phyloP scores from a whole-genome alignment of 2,113 vertebrate genomes.

The Microcebus tavaratra region DNA sequence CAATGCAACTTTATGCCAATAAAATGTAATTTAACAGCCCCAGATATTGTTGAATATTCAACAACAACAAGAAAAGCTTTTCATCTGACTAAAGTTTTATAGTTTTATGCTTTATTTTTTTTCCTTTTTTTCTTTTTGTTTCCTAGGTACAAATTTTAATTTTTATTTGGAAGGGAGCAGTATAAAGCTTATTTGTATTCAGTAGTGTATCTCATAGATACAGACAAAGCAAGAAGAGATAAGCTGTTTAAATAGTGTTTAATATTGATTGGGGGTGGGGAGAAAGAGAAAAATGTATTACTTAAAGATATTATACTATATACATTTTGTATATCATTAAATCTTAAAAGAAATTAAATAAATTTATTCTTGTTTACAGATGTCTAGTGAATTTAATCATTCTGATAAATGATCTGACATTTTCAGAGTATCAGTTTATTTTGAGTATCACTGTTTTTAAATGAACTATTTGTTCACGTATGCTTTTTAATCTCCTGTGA shows the following conservation, averaged over 20 bases:
- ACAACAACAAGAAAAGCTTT: conserved; percentile 85
- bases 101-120: conserved; percentile 88
- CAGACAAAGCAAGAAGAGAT: conserved; percentile 93
- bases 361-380: conserved; percentile 91
- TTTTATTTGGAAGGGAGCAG: conserved; percentile 87
- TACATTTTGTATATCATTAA: conserved; percentile 98
- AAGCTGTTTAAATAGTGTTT: conserved; percentile 93
- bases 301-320: conserved; percentile 92
- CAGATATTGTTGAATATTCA: conserved; percentile 89
- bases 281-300: conserved; percentile 87
- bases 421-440: background rate
- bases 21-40: conserved; percentile 89
- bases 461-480: background rate
- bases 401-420: background rate
- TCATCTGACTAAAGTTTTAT: conserved; percentile 90
- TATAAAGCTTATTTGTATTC: conserved; percentile 89
- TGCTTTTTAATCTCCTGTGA: background rate
- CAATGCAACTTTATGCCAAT: conserved; percentile 96
- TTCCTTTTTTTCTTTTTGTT: conserved; percentile 84
- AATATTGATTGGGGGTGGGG: conserved; percentile 88
- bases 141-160: conserved; percentile 95
- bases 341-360: conserved; percentile 95
- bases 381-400: conserved; percentile 69
- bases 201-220: conserved; percentile 99
- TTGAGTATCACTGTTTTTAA: background rate